Evolutionary conservation across 2,797 vertebrate species (phyloP).

Genomic region (Apogon hyalosoma): DNA sequence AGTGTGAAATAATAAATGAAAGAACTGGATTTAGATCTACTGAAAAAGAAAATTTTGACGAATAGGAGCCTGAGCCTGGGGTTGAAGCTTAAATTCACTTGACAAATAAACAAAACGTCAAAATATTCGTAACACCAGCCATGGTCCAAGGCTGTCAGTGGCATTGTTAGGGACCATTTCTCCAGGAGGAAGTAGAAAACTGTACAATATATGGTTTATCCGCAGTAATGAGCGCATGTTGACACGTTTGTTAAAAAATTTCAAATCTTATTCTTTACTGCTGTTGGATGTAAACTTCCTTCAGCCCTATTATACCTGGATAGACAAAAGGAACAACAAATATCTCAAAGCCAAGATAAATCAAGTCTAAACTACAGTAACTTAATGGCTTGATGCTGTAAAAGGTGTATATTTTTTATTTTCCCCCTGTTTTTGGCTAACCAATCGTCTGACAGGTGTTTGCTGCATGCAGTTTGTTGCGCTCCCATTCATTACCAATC

Average conservation of each 20-base stretch:
- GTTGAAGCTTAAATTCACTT: neutral
- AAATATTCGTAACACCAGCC: neutral
- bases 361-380: neutral
- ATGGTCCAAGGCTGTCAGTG: neutral
- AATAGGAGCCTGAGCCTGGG: neutral
- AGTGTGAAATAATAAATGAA: neutral
- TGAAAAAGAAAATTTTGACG: neutral
- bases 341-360: constrained; percentile 8
- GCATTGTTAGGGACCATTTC: neutral
- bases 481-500: constrained; percentile 7
- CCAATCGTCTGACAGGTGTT: constrained; percentile 10
- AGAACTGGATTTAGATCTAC: neutral
- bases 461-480: constrained; percentile 15
- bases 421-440: neutral
- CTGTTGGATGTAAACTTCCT: neutral
- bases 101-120: neutral
- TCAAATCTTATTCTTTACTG: neutral
- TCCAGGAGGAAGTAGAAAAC: constrained; percentile 1
- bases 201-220: constrained; percentile 1
- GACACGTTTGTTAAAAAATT: neutral
- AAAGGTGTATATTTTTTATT: neutral
- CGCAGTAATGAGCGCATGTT: too few relatives aligned
- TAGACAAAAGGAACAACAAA: constrained; percentile 2
- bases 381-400: neutral
- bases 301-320: neutral